These are phyloP conservation scores for Neosilurus mollespiculum DNA, from an alignment of 2,797 vertebrate species.

Conservation along the genomic window DNA sequence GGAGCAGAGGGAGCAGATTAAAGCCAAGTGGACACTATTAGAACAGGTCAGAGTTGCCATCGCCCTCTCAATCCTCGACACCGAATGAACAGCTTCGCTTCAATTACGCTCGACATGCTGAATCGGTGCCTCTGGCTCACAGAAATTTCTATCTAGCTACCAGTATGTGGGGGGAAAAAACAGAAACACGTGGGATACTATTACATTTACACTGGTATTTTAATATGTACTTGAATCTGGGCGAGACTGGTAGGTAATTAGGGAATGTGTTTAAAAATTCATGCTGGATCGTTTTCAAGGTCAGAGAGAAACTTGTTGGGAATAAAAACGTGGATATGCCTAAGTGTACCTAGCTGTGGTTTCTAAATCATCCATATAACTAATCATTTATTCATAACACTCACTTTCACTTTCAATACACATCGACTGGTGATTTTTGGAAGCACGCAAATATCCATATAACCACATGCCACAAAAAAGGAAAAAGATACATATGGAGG, in stretches of 20 bases:
- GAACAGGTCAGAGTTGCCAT: conserved; percentile 39
- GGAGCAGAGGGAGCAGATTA: conserved; percentile 37
- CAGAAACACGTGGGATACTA: conserved; percentile 11
- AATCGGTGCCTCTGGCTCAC: background rate
- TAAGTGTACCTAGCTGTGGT: background rate
- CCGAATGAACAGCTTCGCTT: conserved; percentile 17
- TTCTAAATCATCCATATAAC: background rate
- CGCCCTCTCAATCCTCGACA: conserved; percentile 12
- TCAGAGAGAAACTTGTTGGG: conserved; percentile 19
- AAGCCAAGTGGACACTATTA: conserved; percentile 55
- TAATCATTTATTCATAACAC: background rate
- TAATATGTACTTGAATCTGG: conserved; percentile 22
- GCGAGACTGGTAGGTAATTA: conserved; percentile 48
- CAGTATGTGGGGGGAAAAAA: background rate
- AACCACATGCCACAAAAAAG: background rate
- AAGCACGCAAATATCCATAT: background rate
- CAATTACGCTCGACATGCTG: background rate
- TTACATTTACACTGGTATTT: conserved; percentile 34
- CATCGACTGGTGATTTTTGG: background rate
- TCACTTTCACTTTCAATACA: background rate
- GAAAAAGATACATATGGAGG: background rate
- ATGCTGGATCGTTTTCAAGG: conserved; percentile 45
- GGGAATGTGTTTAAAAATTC: conserved; percentile 43
- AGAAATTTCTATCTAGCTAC: background rate
- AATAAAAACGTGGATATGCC: conserved; percentile 15